These are phyloP conservation scores for Monarcha castaneiventris DNA, from an alignment of 2,113 vertebrate genomes.

Conservation along the genomic window DNA sequence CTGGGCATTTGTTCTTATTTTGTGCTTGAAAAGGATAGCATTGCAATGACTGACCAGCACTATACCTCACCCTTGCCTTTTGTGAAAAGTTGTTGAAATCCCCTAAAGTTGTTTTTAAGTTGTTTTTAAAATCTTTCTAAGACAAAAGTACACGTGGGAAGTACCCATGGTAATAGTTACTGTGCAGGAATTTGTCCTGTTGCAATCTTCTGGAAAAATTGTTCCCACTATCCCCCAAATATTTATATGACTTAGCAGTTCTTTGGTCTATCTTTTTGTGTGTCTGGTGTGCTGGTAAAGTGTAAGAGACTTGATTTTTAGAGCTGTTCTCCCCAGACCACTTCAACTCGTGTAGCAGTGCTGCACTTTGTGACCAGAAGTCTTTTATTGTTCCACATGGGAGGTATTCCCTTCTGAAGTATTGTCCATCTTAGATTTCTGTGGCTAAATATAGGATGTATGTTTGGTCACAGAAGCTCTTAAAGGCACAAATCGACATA, in stretches of 20 bases:
- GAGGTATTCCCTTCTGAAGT: background rate
- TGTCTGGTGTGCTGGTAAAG: background rate
- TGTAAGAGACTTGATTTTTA: background rate
- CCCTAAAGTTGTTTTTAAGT: too few relatives aligned
- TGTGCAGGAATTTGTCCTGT: background rate
- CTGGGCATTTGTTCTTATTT: background rate
- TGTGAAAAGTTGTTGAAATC: background rate
- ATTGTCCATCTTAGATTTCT: background rate
- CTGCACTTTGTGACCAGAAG: background rate
- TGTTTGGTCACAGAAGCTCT: background rate
- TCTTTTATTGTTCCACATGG: background rate
- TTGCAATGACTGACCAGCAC: background rate
- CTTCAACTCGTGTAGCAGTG: fast-evolving
- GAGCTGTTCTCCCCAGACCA: background rate
- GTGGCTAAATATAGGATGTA: fast-evolving
- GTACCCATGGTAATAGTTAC: background rate
- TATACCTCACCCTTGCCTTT: background rate
- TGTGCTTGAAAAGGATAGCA: background rate
- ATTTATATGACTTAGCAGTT: background rate
- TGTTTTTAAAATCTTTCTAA: background rate
- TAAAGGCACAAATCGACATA: background rate
- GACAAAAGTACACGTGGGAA: background rate
- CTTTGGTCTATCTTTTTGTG: background rate
- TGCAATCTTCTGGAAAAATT: background rate
- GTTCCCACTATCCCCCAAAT: background rate